A percentile compares a stretch with the other conserved stretches of the same genome.
Conservation (phyloP, 2,797 vertebrate genomes). For the Galaxias olidus region DNA sequence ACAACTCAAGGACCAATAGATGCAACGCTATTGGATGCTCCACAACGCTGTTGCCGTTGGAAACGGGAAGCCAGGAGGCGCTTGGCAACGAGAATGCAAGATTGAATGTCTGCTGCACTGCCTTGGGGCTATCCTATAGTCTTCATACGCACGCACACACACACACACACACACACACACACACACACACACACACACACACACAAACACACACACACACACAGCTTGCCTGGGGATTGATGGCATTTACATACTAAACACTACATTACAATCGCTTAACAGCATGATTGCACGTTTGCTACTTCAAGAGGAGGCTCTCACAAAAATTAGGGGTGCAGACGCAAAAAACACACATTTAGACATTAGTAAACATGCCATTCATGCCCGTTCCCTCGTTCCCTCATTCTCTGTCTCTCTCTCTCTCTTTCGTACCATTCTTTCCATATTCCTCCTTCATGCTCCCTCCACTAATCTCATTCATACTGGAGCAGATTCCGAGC, state of each 20-base stretch:
- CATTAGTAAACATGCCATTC: no score
- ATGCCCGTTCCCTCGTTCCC: not conserved
- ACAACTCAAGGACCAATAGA: not conserved
- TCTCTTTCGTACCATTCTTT: constrained; percentile 17
- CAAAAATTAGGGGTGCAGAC: no score
- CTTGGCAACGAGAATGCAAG: constrained; percentile 69
- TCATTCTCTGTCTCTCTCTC: not conserved
- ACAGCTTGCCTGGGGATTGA: not conserved
- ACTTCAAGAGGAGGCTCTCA: no score
- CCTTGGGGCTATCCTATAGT: constrained; percentile 56
- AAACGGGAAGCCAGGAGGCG: constrained; percentile 76
- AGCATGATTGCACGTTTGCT: no score
- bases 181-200: constrained; percentile 2
- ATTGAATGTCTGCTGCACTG: constrained; percentile 52
- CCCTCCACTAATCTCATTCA: constrained; percentile 41
- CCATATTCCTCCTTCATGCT: constrained; percentile 7
- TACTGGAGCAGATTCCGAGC: constrained; percentile 41
- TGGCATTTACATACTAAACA: no score
- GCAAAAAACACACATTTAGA: no score
- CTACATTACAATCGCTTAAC: no score
- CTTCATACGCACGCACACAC: constrained; percentile 27
- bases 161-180: constrained; percentile 1
- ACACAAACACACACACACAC: constrained; percentile 11
- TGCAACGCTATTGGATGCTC: constrained; percentile 31
- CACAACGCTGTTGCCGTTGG: constrained; percentile 75